A percentile compares a stretch with the other conserved stretches of the same genome.
phyloP scores from a whole-genome alignment of 2,888 invertebrate genomes.

The Disparrhopalites patrizii region DNA sequence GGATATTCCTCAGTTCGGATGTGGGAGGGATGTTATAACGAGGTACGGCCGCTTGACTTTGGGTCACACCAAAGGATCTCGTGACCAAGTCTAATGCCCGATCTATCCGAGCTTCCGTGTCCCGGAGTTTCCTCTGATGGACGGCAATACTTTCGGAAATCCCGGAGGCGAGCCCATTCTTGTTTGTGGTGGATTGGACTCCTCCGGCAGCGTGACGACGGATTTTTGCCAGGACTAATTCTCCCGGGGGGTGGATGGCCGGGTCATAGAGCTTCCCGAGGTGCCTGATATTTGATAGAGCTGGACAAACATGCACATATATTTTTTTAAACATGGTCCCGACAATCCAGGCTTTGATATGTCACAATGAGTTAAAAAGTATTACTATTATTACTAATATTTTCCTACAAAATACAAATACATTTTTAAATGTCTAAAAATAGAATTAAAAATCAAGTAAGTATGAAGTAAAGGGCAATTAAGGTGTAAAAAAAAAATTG shows the following conservation, averaged over 20 bases:
- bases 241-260: background rate
- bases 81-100: constrained; percentile 17
- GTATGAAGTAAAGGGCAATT: too few species aligned
- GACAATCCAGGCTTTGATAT: too few species aligned
- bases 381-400: too few species aligned
- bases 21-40: background rate
- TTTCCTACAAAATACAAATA: too few species aligned
- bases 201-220: background rate
- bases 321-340: too few species aligned
- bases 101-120: constrained; percentile 17
- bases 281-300: background rate
- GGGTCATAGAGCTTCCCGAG: background rate
- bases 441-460: too few species aligned
- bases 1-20: constrained; percentile 7
- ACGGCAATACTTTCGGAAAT: constrained; percentile 18
- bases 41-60: background rate
- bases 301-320: background rate
- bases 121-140: constrained; percentile 18
- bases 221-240: constrained; percentile 2
- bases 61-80: constrained; percentile 15
- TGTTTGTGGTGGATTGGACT: background rate
- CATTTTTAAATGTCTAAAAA: too few species aligned
- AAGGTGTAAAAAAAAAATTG: too few species aligned
- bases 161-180: background rate
- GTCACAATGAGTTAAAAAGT: too few species aligned